Evolutionary conservation across 2,797 vertebrate genomes (phyloP), one percentile per base, ranked within the genome.

Genomic region (Ceryle rudis): DNA sequence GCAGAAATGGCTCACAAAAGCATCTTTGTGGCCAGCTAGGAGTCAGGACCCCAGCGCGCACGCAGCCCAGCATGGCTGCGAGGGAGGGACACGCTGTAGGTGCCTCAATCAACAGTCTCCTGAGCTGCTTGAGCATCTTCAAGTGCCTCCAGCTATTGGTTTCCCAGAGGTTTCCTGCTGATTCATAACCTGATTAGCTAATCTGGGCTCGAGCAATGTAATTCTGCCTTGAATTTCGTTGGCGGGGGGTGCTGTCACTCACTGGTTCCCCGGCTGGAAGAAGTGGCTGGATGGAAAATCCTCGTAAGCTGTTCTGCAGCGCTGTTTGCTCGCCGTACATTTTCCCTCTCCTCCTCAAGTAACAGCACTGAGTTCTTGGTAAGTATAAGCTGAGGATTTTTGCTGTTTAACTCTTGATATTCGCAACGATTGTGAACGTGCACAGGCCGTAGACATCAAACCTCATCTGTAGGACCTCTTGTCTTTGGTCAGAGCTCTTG

Each of bases 1-100:
- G 35, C 23, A 1, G 84, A 90, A 84, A 91, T 92, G 95, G 86
- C 95, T 96, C 91, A 96, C 95, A 96, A 97, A 97, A 95, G 92
- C 79, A 86, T 67, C 95, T 94, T 97, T 95, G 95, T 97, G 93
- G 92, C 94, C 96, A 94, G 79, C 66, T 41, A 41, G 33, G 89
- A 74, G 18, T 42, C 84, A 33, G 86, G 51, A n/a, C 83, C 54
- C 52, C 77, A 29, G 71, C 41, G 2, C 81, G 4, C 81, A 14
- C 67, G 25, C 31, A 58, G 25, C 81, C 57, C 65, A 1, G 4
- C 17, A 0, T 15, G 80, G 86, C 82, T n/a, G 61, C 7, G 3
- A 57, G 71, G 49, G 28, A 85, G 47, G 13, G 8, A 7, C 61
- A 11, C 12, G 2, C 79, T 6, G 0, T 23, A 10, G 69, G 93